Conservation (phyloP, 2,113 vertebrate species). For the Calidris pygmaea region DNA sequence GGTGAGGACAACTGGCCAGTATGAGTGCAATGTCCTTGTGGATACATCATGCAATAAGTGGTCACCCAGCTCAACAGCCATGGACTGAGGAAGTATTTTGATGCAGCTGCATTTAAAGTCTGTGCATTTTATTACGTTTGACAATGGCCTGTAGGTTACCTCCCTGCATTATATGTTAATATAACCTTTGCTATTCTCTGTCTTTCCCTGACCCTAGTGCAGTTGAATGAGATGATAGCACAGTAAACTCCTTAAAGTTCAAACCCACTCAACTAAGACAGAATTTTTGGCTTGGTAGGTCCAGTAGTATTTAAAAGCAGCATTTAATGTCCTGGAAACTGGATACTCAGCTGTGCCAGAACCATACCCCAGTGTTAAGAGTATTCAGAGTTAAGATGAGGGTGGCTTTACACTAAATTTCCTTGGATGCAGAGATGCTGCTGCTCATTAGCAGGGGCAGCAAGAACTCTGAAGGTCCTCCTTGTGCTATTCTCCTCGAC, state of each 20-base stretch:
- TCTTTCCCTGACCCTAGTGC: neutral
- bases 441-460: neutral
- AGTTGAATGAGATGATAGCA: neutral
- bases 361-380: too few relatives aligned
- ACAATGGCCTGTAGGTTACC: neutral
- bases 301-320: neutral
- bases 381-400: neutral
- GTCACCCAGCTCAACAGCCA: neutral
- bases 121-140: neutral
- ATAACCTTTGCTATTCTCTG: neutral
- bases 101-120: neutral
- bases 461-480: neutral
- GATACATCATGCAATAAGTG: neutral
- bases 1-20: neutral
- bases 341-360: neutral
- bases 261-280: neutral
- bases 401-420: neutral
- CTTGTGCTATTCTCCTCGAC: accelerated
- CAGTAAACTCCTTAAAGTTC: neutral
- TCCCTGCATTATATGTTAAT: neutral
- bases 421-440: neutral
- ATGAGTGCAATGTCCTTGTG: neutral
- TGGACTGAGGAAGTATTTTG: neutral
- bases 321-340: neutral
- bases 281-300: neutral